Conservation (phyloP, 2,888 invertebrate genomes). For the Netelia inedita region DNA sequence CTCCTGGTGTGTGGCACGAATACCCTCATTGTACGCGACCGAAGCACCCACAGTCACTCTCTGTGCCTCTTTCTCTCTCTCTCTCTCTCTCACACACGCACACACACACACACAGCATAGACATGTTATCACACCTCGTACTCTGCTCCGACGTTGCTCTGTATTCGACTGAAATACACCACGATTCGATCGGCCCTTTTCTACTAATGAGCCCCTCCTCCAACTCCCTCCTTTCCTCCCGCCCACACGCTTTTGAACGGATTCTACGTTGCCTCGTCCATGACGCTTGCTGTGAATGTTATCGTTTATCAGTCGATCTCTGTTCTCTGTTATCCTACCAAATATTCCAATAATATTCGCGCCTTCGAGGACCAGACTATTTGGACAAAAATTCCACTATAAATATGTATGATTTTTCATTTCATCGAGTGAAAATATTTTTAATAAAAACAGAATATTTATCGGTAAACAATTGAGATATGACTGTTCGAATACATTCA, state of each 20-base stretch:
- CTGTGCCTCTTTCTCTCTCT: neutral
- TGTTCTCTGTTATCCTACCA: neutral
- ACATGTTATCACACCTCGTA: neutral
- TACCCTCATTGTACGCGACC: slow-evolving; percentile 53
- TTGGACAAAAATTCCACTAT: too few relatives aligned
- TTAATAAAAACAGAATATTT: too few relatives aligned
- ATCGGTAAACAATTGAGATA: too few relatives aligned
- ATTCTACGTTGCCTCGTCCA: slow-evolving; percentile 19
- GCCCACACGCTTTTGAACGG: slow-evolving; percentile 6
- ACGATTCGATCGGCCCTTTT: slow-evolving; percentile 18
- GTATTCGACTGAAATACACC: slow-evolving; percentile 4
- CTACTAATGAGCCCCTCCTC: neutral
- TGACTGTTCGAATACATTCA: too few relatives aligned
- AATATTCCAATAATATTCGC: slow-evolving; percentile 6
- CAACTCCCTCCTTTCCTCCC: neutral
- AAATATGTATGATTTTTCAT: too few relatives aligned
- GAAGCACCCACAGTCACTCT: slow-evolving; percentile 11
- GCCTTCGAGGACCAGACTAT: neutral
- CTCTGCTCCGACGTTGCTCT: neutral
- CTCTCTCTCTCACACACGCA: neutral
- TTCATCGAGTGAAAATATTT: too few relatives aligned
- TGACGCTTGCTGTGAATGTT: slow-evolving; percentile 22
- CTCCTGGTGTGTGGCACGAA: slow-evolving; percentile 55
- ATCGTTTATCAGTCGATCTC: slow-evolving; percentile 29
- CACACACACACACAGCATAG: neutral